phyloP scores from a whole-genome alignment of 2,113 vertebrate genomes.

The Cyprinodon tularosa region DNA sequence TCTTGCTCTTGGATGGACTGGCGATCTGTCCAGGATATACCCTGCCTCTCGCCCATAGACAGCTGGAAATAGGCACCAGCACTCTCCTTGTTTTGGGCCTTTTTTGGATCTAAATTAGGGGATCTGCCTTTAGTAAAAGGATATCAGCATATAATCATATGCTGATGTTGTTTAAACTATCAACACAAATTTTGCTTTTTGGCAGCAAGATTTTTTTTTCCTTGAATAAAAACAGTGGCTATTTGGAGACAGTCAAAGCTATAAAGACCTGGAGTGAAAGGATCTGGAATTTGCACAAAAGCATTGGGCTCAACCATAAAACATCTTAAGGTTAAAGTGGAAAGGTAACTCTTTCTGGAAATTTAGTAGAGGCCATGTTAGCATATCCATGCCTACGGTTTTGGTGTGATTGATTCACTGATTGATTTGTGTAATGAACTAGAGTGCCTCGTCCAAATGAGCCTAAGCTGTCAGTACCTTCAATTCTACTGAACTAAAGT shows the following conservation, averaged over 20 bases:
- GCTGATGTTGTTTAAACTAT: slow-evolving; percentile 5
- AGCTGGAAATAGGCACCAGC: too few species aligned
- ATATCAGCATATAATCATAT: background rate
- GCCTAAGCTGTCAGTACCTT: slow-evolving; percentile 13
- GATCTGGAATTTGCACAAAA: background rate
- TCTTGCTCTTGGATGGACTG: too few species aligned
- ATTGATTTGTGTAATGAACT: slow-evolving; percentile 34
- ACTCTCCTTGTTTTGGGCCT: background rate
- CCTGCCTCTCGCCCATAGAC: too few species aligned
- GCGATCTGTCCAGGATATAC: too few species aligned
- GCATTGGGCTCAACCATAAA: slow-evolving; percentile 7
- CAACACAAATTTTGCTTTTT: background rate
- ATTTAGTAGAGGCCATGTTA: slow-evolving; percentile 8
- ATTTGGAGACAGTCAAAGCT: background rate
- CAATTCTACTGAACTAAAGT: slow-evolving; percentile 16
- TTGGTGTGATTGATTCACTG: slow-evolving; percentile 30
- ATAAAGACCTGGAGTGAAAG: slow-evolving; percentile 8
- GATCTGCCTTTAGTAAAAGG: background rate
- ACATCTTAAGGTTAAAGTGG: slow-evolving; percentile 18
- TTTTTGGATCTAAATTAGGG: slow-evolving; percentile 2
- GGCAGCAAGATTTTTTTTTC: background rate
- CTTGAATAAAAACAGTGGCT: background rate
- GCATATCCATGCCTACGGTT: slow-evolving; percentile 16
- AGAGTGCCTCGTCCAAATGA: slow-evolving; percentile 1
- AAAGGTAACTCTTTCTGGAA: background rate